Conservation (phyloP, 2,888 invertebrate species). For the Boloria euphrosyne region DNA sequence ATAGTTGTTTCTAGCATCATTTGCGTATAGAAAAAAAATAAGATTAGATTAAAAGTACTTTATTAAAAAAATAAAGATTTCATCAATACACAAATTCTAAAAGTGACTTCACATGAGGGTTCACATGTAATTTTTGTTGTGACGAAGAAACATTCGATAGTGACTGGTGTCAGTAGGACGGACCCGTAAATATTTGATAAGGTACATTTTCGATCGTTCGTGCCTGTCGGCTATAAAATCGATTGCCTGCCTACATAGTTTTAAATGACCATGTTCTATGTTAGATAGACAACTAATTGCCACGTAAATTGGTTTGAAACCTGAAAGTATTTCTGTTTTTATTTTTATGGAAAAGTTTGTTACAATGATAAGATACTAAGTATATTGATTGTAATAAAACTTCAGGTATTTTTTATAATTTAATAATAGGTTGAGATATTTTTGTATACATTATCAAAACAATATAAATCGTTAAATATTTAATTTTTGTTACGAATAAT, state of each 20-base stretch:
- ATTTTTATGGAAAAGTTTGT: slow-evolving; percentile 11
- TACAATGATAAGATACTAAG: neutral
- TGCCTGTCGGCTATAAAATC: slow-evolving; percentile 45
- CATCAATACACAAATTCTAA: neutral
- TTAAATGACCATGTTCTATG: slow-evolving; percentile 36
- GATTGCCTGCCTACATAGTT: slow-evolving; percentile 40
- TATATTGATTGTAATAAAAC: neutral
- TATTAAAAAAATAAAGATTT: too few relatives aligned
- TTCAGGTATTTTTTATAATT: too few relatives aligned
- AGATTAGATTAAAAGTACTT: neutral
- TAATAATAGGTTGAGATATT: too few relatives aligned
- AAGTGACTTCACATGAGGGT: slow-evolving; percentile 19
- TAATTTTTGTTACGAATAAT: too few relatives aligned
- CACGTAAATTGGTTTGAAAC: slow-evolving; percentile 29
- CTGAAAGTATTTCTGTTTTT: slow-evolving; percentile 21
- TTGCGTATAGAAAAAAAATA: neutral
- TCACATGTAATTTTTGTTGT: slow-evolving; percentile 25
- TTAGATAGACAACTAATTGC: slow-evolving; percentile 35
- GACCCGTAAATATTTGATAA: slow-evolving; percentile 64
- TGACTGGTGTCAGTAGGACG: slow-evolving; percentile 59
- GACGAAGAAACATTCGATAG: slow-evolving; percentile 24
- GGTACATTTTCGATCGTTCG: slow-evolving; percentile 52
- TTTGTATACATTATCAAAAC: too few relatives aligned
- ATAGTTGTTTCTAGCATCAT: neutral
- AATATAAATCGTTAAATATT: too few relatives aligned